Percentiles rank a stretch among this genome's conserved stretches.
Conservation (phyloP, 2,888 invertebrate species). For the Morpho deidamia region DNA sequence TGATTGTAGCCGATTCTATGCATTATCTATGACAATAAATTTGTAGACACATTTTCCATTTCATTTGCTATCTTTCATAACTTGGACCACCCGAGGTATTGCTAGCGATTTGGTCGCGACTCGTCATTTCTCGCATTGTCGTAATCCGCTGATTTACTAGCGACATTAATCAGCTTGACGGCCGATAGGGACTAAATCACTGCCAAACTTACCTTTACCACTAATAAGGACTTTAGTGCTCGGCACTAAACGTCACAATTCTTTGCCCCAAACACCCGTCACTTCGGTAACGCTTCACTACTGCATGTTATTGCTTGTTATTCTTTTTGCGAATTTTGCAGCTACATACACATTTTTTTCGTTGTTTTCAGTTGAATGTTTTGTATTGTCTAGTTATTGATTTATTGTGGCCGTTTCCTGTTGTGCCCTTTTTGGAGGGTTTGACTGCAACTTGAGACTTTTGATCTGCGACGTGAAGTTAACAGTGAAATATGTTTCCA, state of each 20-base stretch:
- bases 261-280: slow-evolving; percentile 22
- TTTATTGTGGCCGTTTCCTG: slow-evolving; percentile 63
- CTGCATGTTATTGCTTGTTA: slow-evolving; percentile 76
- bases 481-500: slow-evolving; percentile 17
- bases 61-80: neutral
- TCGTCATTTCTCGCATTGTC: slow-evolving; percentile 79
- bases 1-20: too few relatives aligned
- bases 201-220: slow-evolving; percentile 49
- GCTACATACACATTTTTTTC: slow-evolving; percentile 38
- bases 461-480: slow-evolving; percentile 22
- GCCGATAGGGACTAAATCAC: slow-evolving; percentile 77
- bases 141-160: slow-evolving; percentile 78
- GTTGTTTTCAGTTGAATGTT: slow-evolving; percentile 53
- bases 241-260: slow-evolving; percentile 37
- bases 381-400: slow-evolving; percentile 68
- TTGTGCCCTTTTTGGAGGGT: slow-evolving; percentile 54
- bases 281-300: slow-evolving; percentile 55
- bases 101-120: slow-evolving; percentile 70
- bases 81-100: slow-evolving; percentile 41
- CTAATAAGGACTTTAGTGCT: slow-evolving; percentile 40
- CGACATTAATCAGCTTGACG: slow-evolving; percentile 77
- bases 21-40: too few relatives aligned
- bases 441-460: slow-evolving; percentile 57
- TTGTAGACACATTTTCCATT: too few relatives aligned
- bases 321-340: slow-evolving; percentile 72